A percentile compares a stretch with the other conserved stretches of the same genome.
Evolutionary conservation across 2,113 vertebrate species (phyloP).

Genomic region (Mustelus asterias): DNA sequence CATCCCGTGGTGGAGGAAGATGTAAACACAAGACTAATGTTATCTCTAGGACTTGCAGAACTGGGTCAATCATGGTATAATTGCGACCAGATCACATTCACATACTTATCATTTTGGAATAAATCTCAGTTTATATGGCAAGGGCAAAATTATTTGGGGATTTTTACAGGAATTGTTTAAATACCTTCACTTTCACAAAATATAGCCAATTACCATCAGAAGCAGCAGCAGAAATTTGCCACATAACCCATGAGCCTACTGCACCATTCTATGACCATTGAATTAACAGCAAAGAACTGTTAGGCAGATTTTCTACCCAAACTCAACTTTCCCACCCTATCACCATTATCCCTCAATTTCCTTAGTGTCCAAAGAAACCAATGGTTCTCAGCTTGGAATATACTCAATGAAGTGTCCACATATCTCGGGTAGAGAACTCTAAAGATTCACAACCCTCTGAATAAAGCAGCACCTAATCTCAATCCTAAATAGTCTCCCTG

Average conservation of each 20-base stretch:
- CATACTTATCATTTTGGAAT: background rate
- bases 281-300: background rate
- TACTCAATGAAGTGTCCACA: background rate
- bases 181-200: background rate
- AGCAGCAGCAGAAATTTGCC: background rate
- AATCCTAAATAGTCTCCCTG: background rate
- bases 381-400: background rate
- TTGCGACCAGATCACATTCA: background rate
- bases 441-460: background rate
- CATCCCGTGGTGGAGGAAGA: background rate
- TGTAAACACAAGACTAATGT: background rate
- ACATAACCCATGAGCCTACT: background rate
- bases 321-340: background rate
- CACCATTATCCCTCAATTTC: background rate
- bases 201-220: background rate
- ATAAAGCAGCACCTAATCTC: background rate
- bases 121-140: background rate
- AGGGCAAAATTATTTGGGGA: background rate
- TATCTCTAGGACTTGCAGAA: background rate
- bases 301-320: background rate
- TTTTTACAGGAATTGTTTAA: background rate
- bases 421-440: background rate
- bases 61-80: background rate
- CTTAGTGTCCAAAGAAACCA: background rate
- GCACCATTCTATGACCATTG: background rate